Conservation (phyloP, 2,113 vertebrate species). For the Leptocoma aspasia region DNA sequence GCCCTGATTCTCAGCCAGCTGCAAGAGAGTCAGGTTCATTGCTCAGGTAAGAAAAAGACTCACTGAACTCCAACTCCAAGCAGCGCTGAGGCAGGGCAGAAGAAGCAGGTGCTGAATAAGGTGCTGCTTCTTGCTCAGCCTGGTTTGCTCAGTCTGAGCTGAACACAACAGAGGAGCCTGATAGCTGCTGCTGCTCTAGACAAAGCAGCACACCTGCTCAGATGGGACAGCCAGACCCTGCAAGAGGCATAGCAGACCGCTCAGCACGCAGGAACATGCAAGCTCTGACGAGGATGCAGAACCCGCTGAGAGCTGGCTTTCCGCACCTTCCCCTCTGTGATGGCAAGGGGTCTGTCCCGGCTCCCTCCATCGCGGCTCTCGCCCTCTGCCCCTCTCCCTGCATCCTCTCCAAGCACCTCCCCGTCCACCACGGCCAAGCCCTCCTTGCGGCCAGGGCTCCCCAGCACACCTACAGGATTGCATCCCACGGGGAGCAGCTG, state of each 20-base stretch:
- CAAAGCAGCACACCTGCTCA: background rate
- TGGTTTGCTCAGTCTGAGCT: background rate
- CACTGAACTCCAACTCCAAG: background rate
- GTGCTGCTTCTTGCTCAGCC: background rate
- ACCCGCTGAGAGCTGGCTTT: background rate
- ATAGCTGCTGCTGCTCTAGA: background rate
- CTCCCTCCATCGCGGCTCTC: background rate
- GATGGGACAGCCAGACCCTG: background rate
- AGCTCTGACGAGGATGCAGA: background rate
- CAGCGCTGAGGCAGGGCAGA: background rate
- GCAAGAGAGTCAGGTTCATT: background rate
- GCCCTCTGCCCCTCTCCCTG: background rate
- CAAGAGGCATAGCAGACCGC: background rate
- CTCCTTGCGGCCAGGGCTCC: background rate
- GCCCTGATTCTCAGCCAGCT: background rate
- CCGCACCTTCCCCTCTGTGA: background rate
- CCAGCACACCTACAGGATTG: background rate
- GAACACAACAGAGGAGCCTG: background rate
- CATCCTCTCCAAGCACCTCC: too few relatives aligned
- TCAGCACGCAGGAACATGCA: fast-evolving
- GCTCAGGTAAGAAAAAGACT: background rate
- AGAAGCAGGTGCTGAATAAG: background rate
- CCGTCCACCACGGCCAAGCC: fast-evolving
- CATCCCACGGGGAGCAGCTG: background rate
- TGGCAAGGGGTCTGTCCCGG: fast-evolving